A percentile compares a stretch with the other conserved stretches of the same genome.
phyloP scores from a whole-genome alignment of 2,888 invertebrate species.

The Drosophila acutilabella region DNA sequence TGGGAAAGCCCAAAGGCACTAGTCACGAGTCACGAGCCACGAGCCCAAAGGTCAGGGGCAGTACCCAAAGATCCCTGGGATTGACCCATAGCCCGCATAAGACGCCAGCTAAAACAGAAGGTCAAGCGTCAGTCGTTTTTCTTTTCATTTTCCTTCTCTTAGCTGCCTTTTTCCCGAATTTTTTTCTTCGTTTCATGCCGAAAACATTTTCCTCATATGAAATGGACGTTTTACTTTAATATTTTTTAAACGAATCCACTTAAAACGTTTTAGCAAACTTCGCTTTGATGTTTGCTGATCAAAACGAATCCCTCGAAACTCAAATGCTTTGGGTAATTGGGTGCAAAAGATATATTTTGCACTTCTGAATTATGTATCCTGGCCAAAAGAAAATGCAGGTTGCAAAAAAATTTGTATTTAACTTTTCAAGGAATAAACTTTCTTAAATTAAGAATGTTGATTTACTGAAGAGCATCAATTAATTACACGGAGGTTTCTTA shows the following conservation, averaged over 20 bases:
- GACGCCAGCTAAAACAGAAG: conserved; percentile 39
- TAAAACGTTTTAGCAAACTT: conserved; percentile 51
- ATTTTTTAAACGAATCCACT: conserved; percentile 68
- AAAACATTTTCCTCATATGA: conserved; percentile 15
- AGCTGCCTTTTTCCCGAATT: neutral
- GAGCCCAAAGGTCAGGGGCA: conserved; percentile 13
- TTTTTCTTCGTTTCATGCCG: neutral
- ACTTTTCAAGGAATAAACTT: no score
- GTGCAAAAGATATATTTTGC: conserved; percentile 1
- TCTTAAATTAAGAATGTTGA: no score
- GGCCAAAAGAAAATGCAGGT: neutral
- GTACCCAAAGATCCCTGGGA: neutral
- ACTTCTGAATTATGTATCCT: neutral
- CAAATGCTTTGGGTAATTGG: conserved; percentile 45
- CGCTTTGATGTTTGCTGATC: conserved; percentile 68
- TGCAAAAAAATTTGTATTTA: neutral
- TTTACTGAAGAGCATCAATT: no score
- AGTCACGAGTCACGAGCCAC: conserved; percentile 26
- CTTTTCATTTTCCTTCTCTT: conserved; percentile 14
- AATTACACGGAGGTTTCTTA: no score
- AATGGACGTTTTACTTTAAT: conserved; percentile 57
- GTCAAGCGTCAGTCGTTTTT: conserved; percentile 55
- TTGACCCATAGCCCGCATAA: conserved; percentile 32
- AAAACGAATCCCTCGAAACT: conserved; percentile 35
- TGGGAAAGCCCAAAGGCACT: conserved; percentile 17